A percentile compares a stretch with the other conserved stretches of the same genome.
Conservation (phyloP, 2,797 vertebrate species). For the Neosilurus mollespiculum region DNA sequence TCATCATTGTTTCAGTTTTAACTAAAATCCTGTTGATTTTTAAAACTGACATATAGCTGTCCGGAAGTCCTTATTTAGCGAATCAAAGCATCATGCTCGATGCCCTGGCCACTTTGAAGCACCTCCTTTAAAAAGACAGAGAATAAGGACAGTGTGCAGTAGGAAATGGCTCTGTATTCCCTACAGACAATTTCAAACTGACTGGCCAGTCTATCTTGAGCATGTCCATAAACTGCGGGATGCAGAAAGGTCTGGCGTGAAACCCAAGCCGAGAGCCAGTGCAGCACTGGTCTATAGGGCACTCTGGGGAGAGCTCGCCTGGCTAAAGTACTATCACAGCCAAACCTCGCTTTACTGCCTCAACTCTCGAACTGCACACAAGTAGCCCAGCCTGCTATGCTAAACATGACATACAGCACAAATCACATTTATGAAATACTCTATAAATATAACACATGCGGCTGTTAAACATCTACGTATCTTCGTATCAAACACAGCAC, state of each 20-base stretch:
- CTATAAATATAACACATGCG: constrained; percentile 31
- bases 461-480: constrained; percentile 37
- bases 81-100: constrained; percentile 34
- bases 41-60: constrained; percentile 59
- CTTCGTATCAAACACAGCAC: constrained; percentile 20
- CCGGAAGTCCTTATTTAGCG: constrained; percentile 52
- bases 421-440: constrained; percentile 40
- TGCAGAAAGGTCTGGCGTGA: constrained; percentile 69
- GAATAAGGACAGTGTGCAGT: constrained; percentile 59
- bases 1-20: constrained; percentile 76
- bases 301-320: constrained; percentile 63
- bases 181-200: constrained; percentile 63
- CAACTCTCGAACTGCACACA: constrained; percentile 61
- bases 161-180: constrained; percentile 44
- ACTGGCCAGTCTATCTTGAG: constrained; percentile 67
- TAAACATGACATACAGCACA: constrained; percentile 32
- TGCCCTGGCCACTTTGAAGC: constrained; percentile 51
- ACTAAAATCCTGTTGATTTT: constrained; percentile 71
- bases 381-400: constrained; percentile 46
- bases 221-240: constrained; percentile 71
- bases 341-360: constrained; percentile 62
- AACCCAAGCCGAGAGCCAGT: constrained; percentile 57
- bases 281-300: constrained; percentile 63
- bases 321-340: constrained; percentile 74
- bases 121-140: constrained; percentile 63